Percentiles rank a stretch among this genome's conserved stretches.
phyloP scores from a whole-genome alignment of 2,888 invertebrate genomes.

The Hypselothyrea guttata region DNA sequence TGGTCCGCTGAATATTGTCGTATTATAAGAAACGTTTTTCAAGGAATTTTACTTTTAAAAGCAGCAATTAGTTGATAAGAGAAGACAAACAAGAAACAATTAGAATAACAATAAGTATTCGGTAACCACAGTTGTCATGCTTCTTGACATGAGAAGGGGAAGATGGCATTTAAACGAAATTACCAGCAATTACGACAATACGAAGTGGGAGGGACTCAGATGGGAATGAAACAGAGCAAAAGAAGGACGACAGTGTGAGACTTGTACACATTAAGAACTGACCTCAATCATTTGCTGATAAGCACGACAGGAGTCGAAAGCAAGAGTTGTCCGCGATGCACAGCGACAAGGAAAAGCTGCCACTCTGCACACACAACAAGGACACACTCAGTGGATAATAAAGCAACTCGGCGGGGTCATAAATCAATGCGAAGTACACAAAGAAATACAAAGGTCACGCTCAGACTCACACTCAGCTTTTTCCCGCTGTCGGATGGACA shows the following conservation, averaged over 20 bases:
- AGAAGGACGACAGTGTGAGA: slow-evolving; percentile 8
- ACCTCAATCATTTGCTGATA: slow-evolving; percentile 74
- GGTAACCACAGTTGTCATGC: slow-evolving; percentile 63
- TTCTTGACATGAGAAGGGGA: slow-evolving; percentile 10
- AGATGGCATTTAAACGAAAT: slow-evolving; percentile 58
- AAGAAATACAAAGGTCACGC: slow-evolving; percentile 39
- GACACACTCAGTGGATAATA: slow-evolving; percentile 39
- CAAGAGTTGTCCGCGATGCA: slow-evolving; percentile 28
- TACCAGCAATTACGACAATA: slow-evolving; percentile 60
- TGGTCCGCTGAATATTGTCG: too few species aligned
- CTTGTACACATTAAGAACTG: slow-evolving; percentile 40
- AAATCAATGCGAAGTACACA: slow-evolving; percentile 57
- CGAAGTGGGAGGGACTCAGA: slow-evolving; percentile 6
- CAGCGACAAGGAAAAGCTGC: slow-evolving; percentile 43
- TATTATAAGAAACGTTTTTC: too few species aligned
- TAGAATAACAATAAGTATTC: slow-evolving; percentile 39
- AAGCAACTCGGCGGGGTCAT: slow-evolving; percentile 50
- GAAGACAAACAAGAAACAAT: slow-evolving; percentile 23
- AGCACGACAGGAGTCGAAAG: slow-evolving; percentile 40
- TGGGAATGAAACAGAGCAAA: slow-evolving; percentile 1
- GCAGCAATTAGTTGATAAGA: background rate
- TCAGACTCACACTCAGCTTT: slow-evolving; percentile 3
- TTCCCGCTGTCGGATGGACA: slow-evolving; percentile 18
- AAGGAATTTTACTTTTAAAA: background rate
- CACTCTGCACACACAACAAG: slow-evolving; percentile 3